Conservation (phyloP, 2,888 invertebrate genomes). For the Gandaritis pyraliata region DNA sequence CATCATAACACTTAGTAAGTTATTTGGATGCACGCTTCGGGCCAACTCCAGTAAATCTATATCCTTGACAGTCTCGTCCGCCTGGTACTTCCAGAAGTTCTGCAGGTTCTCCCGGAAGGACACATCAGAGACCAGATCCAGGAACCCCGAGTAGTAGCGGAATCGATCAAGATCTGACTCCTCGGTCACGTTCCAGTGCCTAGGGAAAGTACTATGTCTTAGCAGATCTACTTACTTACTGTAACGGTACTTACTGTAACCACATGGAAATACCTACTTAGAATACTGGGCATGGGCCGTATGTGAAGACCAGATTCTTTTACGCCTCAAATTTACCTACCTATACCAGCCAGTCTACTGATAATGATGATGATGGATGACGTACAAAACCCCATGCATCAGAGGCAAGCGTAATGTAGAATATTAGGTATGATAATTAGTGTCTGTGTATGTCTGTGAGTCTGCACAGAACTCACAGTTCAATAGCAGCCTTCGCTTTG, state of each 20-base stretch:
- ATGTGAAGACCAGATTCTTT: no score
- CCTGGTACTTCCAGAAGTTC: slow-evolving; percentile 89
- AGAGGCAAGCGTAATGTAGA: no score
- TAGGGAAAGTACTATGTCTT: slow-evolving; percentile 36
- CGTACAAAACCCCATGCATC: no score
- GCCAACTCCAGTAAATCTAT: slow-evolving; percentile 86
- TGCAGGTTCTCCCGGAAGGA: slow-evolving; percentile 83
- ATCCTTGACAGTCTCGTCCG: slow-evolving; percentile 81
- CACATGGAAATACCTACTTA: no score
- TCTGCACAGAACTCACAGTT: slow-evolving; percentile 48
- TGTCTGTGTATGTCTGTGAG: no score
- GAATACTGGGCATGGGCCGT: no score
- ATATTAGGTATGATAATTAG: no score
- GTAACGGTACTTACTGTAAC: no score
- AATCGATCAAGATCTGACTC: slow-evolving; percentile 63
- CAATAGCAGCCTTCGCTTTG: slow-evolving; percentile 60
- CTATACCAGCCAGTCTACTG: no score
- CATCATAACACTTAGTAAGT: slow-evolving; percentile 56
- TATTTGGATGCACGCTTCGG: slow-evolving; percentile 72
- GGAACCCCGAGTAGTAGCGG: slow-evolving; percentile 72
- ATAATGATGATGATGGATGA: no score
- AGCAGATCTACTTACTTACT: background rate
- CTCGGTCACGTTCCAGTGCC: slow-evolving; percentile 74
- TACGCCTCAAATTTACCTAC: no score
- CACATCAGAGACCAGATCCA: slow-evolving; percentile 72